Evolutionary conservation across 2,888 invertebrate species (phyloP).

Genomic region (Agrenia bidenticulata): DNA sequence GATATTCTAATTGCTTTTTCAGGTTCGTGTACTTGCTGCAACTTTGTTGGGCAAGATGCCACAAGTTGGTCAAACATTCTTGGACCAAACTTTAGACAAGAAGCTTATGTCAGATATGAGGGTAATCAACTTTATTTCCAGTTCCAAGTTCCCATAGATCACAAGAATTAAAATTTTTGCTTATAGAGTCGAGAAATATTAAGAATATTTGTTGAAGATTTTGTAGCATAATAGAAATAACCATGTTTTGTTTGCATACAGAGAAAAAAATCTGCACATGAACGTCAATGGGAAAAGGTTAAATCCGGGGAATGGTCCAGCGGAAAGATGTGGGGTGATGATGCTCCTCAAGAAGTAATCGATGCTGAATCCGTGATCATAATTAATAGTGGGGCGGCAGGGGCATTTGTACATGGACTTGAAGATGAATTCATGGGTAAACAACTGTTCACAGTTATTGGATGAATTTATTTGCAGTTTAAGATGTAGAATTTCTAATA

Average conservation of each 20-base stretch:
- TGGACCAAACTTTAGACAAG: constrained; percentile 95
- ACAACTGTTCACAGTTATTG: constrained; percentile 12
- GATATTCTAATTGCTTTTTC: too few relatives aligned
- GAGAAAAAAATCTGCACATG: constrained; percentile 80
- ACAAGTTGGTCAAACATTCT: constrained; percentile 80
- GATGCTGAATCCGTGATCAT: constrained; percentile 75
- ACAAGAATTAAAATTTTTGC: too few relatives aligned
- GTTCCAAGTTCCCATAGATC: too few relatives aligned
- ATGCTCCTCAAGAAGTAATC: constrained; percentile 72
- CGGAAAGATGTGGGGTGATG: constrained; percentile 85
- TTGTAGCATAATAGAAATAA: not conserved
- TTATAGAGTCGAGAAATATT: constrained; percentile 20
- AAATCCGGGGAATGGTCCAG: constrained; percentile 87
- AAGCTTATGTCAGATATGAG: constrained; percentile 95
- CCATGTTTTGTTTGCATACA: constrained; percentile 56
- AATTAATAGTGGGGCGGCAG: constrained; percentile 92
- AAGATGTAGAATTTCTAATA: constrained; percentile 22
- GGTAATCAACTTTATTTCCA: constrained; percentile 59
- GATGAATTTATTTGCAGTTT: not conserved
- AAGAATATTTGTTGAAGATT: too few relatives aligned
- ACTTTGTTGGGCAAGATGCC: constrained; percentile 79
- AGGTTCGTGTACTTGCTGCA: constrained; percentile 82
- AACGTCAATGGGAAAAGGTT: constrained; percentile 78
- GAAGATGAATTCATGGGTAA: constrained; percentile 92
- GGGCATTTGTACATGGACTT: constrained; percentile 95